phyloP scores from a whole-genome alignment of 2,113 vertebrate species.

The Corynorhinus townsendii region DNA sequence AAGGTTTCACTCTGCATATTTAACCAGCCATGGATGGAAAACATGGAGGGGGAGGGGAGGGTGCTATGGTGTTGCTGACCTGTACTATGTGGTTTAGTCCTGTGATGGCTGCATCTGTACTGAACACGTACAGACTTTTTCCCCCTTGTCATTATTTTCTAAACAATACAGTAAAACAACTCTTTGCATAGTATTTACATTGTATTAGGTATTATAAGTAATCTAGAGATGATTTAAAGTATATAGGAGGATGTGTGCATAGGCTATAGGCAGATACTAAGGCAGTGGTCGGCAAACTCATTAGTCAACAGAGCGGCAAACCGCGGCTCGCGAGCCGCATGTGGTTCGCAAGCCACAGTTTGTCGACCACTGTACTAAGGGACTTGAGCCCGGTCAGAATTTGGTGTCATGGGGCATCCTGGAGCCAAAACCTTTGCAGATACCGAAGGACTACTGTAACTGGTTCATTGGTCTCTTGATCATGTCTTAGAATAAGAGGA shows the following conservation, averaged over 20 bases:
- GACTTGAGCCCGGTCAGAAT: not conserved
- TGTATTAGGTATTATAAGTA: not conserved
- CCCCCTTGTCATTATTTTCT: not conserved
- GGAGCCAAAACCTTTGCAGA: not conserved
- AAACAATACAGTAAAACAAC: not conserved
- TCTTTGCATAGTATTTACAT: not conserved
- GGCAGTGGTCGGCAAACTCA: too few relatives aligned
- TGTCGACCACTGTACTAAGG: too few relatives aligned
- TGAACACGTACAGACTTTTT: not conserved
- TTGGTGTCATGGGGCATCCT: not conserved
- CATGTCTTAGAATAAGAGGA: not conserved
- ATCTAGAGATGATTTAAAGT: not conserved
- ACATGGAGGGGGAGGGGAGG: too few relatives aligned
- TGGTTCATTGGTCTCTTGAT: not conserved
- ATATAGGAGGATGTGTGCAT: not conserved
- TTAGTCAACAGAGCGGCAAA: too few relatives aligned
- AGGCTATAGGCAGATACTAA: not conserved
- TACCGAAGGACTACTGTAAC: not conserved
- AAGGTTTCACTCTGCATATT: not conserved
- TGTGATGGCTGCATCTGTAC: not conserved
- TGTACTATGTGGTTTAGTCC: not conserved
- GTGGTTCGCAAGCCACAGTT: too few relatives aligned
- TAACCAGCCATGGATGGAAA: not conserved
- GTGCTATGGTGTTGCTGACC: not conserved
- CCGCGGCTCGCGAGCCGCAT: too few relatives aligned